Base-by-base conservation (phyloP, 2,797 vertebrate species). In the Clangula hyemalis region DNA sequence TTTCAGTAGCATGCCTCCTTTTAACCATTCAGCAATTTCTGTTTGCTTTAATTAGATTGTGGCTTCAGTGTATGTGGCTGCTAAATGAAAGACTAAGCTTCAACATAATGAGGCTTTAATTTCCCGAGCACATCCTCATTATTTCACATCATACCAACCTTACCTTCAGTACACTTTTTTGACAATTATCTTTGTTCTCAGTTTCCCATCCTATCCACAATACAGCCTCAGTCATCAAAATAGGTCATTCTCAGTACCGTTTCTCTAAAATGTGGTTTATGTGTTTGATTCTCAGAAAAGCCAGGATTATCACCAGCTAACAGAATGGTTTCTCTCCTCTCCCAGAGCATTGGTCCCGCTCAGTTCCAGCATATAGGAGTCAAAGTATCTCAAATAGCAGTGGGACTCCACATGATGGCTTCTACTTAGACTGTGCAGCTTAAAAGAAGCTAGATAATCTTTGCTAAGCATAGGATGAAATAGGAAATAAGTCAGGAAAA, bases 51-150 rank as follows among this genome's bases (percentile, higher is more conserved):
- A 88, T 81, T 49, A 71, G 20, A 66, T 79, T 79, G 81, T 77
- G 43, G 32, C 30, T 22, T 20, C 56, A 53, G 56, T 21, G 79
- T 74, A 74, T 13, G 22, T 28, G 32, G 22, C 56, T 88, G 34
- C n/a, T 87, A 81, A 81, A 34, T 76, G 58, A 62, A 86, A 87
- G 68, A 66, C 39, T 51, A 65, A 49, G 28, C 57, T 88, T 81
- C 85, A 80, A 16, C 18, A 71, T 64, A 82, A 83, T 21, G 18
- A 84, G n/a, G 27, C 25, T 90, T 91, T 94, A 76, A 89, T 88
- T 94, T 94, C 60, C 68, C 68, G 71, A 94, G 68, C 58, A 86
- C 16, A 73, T n/a, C 11, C 36, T 78, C 76, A 62, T 88, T 94
- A 89, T n/a, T 86, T 83, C 70, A 72, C 22, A 68, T 49, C 56